A percentile compares a stretch with the other conserved stretches of the same genome.
Conservation (phyloP, 37 sponge, comb jelly and placozoan species). For the Ianthella basta region DNA sequence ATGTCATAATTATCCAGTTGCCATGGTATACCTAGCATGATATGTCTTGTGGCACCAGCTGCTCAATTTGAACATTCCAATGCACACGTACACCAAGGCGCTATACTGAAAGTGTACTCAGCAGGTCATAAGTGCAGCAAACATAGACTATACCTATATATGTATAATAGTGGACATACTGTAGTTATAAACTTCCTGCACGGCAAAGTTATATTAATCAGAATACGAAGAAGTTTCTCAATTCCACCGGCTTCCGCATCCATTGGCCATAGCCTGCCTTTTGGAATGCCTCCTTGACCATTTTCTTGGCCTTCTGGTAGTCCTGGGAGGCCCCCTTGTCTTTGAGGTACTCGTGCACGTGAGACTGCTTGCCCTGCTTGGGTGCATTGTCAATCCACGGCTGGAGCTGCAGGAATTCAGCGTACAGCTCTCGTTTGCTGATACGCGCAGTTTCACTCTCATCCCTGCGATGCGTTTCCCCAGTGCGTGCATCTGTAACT, state of each 20-base stretch:
- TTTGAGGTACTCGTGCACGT: not conserved
- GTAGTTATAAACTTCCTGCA: too few relatives aligned
- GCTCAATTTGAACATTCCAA: too few relatives aligned
- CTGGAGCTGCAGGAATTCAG: not conserved
- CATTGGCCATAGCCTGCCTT: conserved; percentile 24
- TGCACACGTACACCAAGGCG: too few relatives aligned
- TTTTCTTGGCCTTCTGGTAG: conserved; percentile 26
- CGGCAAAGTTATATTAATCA: not conserved
- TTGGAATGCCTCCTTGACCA: not conserved
- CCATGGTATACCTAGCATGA: too few relatives aligned
- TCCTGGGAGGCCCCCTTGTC: not conserved
- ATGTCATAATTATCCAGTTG: too few relatives aligned
- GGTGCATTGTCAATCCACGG: not conserved
- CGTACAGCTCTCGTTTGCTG: not conserved
- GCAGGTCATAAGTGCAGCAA: too few relatives aligned
- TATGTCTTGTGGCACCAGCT: too few relatives aligned
- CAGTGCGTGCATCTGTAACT: conserved; percentile 20
- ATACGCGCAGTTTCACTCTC: not conserved
- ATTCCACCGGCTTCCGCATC: conserved; percentile 20
- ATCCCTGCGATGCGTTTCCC: not conserved
- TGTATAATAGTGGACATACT: too few relatives aligned
- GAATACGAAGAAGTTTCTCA: not conserved
- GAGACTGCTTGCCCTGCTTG: not conserved
- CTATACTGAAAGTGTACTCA: too few relatives aligned
- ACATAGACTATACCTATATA: too few relatives aligned